Evolutionary conservation across 37 sponge, comb jelly and placozoan species (phyloP).

Genomic region (Petrosia ficiformis): DNA sequence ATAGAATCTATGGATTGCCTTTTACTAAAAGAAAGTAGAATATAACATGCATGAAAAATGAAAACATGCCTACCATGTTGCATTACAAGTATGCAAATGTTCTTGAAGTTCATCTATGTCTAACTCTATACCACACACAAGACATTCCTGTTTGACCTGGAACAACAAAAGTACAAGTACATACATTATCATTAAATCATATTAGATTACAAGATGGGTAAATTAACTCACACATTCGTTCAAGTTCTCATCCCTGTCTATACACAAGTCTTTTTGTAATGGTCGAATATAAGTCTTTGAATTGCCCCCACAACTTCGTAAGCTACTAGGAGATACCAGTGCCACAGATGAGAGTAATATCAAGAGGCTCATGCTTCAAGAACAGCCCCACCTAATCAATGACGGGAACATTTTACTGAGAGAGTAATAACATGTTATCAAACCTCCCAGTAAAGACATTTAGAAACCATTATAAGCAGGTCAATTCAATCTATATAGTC

Average conservation of each 20-base stretch:
- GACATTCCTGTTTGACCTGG: not conserved
- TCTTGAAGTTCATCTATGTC: not conserved
- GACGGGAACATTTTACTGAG: too few relatives aligned
- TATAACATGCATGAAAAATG: too few relatives aligned
- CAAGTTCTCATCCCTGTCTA: too few relatives aligned
- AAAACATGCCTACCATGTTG: not conserved
- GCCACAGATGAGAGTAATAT: not conserved
- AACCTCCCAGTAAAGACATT: too few relatives aligned
- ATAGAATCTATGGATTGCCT: too few relatives aligned
- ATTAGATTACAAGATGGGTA: too few relatives aligned
- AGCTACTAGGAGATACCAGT: not conserved
- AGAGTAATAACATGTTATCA: too few relatives aligned
- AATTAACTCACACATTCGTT: too few relatives aligned
- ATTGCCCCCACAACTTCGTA: constrained; percentile 4
- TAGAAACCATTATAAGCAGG: too few relatives aligned
- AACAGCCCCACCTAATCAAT: too few relatives aligned
- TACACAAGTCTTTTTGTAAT: constrained; percentile 31
- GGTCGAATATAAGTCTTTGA: constrained; percentile 26
- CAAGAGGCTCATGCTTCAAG: too few relatives aligned
- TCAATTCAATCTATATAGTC: too few relatives aligned
- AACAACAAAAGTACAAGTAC: not conserved
- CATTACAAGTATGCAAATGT: not conserved
- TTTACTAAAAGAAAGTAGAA: not conserved
- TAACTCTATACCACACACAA: not conserved
- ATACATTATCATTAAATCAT: not conserved